Conservation (phyloP, 2,888 invertebrate species). For the Monopis laevigella region DNA sequence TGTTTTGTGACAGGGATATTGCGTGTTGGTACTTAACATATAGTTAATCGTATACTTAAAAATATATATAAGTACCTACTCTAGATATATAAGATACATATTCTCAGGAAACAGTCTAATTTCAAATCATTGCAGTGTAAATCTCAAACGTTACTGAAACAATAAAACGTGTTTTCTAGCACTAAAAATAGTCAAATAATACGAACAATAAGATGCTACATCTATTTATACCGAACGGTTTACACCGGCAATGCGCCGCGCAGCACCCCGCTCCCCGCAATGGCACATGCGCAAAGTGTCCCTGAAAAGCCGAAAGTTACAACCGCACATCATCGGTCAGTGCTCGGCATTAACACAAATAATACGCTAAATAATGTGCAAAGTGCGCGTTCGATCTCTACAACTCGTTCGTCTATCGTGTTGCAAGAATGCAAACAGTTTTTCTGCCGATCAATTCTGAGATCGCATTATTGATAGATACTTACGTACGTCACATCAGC, state of each 20-base stretch:
- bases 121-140: too few relatives aligned
- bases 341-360: constrained; percentile 24
- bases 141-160: too few relatives aligned
- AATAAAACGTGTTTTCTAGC: too few relatives aligned
- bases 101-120: too few relatives aligned
- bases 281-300: constrained; percentile 47
- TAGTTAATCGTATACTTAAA: too few relatives aligned
- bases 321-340: constrained; percentile 53
- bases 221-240: not conserved
- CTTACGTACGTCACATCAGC: constrained; percentile 43
- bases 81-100: too few relatives aligned
- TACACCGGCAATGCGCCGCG: constrained; percentile 43
- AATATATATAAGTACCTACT: too few relatives aligned
- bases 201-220: too few relatives aligned
- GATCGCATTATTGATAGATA: constrained; percentile 37
- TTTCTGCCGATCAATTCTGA: constrained; percentile 22
- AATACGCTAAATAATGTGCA: not conserved
- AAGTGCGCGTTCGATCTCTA: not conserved
- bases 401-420: not conserved
- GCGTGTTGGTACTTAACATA: too few relatives aligned
- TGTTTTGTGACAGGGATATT: too few relatives aligned
- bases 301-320: constrained; percentile 49
- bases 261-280: constrained; percentile 28
- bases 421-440: not conserved
- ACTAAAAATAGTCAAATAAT: too few relatives aligned